These are phyloP conservation scores for Sarcophaga variegata DNA, from an alignment of 2,888 invertebrate genomes.

Conservation along the genomic window DNA sequence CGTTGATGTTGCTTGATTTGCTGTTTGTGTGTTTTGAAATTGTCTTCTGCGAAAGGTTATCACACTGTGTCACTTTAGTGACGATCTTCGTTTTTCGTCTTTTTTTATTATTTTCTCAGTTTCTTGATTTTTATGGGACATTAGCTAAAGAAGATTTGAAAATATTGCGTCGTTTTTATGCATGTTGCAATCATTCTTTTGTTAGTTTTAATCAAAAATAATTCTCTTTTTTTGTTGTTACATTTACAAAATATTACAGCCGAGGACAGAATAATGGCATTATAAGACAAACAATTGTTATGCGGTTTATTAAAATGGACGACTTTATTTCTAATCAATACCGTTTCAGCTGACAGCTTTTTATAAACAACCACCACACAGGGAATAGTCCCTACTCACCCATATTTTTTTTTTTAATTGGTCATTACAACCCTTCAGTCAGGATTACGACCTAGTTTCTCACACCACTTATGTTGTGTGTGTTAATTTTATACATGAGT, in stretches of 20 bases:
- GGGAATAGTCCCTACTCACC: too few species aligned
- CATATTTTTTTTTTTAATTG: too few species aligned
- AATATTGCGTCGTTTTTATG: conserved; percentile 34
- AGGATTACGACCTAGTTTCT: too few species aligned
- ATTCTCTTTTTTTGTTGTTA: not conserved
- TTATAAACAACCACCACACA: too few species aligned
- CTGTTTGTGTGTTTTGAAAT: conserved; percentile 39
- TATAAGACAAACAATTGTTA: not conserved
- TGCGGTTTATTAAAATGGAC: too few species aligned
- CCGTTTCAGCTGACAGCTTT: too few species aligned
- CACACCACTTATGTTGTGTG: too few species aligned
- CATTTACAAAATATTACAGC: not conserved
- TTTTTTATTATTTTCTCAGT: not conserved
- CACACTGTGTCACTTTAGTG: conserved; percentile 49
- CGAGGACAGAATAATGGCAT: not conserved
- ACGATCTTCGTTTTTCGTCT: conserved; percentile 41
- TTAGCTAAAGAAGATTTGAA: not conserved
- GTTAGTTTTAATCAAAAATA: conserved; percentile 18
- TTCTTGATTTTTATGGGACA: not conserved
- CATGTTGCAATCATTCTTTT: not conserved
- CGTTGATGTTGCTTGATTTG: not conserved
- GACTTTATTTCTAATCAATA: too few species aligned
- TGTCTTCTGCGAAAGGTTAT: conserved; percentile 58
- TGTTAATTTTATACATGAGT: too few species aligned
- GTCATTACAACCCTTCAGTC: too few species aligned